Conservation (phyloP, 2,888 invertebrate genomes). For the Drosophila neutralis region DNA sequence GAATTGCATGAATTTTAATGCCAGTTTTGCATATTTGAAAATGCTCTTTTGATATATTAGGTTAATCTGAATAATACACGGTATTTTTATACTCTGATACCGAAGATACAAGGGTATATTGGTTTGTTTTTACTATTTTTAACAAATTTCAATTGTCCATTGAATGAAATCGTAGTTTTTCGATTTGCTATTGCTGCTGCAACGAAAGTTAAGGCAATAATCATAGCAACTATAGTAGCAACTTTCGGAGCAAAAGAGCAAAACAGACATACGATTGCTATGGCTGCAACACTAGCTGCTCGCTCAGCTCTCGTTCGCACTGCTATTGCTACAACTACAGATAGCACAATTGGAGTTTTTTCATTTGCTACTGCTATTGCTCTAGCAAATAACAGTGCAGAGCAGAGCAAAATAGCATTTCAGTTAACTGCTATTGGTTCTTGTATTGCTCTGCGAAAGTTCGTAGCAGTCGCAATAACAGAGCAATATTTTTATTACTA, state of each 20-base stretch:
- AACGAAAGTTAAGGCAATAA: neutral
- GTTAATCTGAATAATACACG: neutral
- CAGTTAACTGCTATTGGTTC: neutral
- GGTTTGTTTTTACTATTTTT: too few relatives aligned
- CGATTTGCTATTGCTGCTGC: neutral
- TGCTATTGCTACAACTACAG: neutral
- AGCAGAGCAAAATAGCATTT: neutral
- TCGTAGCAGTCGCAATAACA: neutral
- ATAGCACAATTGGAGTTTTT: neutral
- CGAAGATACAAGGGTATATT: neutral
- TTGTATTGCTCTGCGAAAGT: neutral
- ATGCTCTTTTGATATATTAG: neutral
- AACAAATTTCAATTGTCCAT: too few relatives aligned
- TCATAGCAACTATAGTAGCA: neutral
- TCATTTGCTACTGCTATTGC: neutral
- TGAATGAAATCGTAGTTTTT: neutral
- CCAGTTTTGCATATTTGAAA: neutral
- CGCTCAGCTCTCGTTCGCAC: neutral
- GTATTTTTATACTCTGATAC: neutral
- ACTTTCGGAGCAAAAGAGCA: neutral
- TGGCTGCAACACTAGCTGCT: neutral
- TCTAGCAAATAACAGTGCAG: neutral
- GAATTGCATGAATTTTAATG: neutral
- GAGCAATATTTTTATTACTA: neutral
- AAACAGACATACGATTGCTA: neutral